phyloP scores from a whole-genome alignment of 2,888 invertebrate species.

The Peribatodes rhomboidaria region DNA sequence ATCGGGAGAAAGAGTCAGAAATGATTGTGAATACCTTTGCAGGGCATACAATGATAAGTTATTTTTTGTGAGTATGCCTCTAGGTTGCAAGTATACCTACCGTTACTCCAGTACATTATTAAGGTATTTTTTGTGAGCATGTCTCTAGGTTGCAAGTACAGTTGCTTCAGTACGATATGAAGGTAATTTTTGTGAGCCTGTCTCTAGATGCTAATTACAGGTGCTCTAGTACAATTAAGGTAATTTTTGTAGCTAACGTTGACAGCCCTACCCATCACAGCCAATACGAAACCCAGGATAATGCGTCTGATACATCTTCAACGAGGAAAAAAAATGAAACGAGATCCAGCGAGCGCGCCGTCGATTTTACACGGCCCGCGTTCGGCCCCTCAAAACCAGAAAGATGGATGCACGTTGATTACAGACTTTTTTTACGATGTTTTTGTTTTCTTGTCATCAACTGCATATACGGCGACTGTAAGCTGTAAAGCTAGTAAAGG shows the following conservation, averaged over 20 bases:
- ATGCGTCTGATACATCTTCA: conserved; percentile 80
- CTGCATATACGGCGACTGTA: conserved; percentile 14
- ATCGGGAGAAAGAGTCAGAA: no score
- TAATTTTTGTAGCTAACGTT: neutral
- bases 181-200: no score
- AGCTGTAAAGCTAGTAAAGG: conserved; percentile 13
- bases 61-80: no score
- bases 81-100: no score
- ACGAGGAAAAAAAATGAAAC: conserved; percentile 76
- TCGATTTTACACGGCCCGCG: conserved; percentile 69
- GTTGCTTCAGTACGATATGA: no score
- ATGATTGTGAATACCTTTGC: no score
- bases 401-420: conserved; percentile 67
- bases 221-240: no score
- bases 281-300: conserved; percentile 77
- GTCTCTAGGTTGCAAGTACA: no score
- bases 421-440: conserved; percentile 55
- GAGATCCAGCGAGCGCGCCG: conserved; percentile 71
- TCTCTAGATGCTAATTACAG: no score
- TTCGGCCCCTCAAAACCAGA: conserved; percentile 60
- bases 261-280: conserved; percentile 54
- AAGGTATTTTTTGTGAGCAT: no score
- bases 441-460: conserved; percentile 47
- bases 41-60: no score
- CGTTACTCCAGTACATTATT: no score